phyloP scores from a whole-genome alignment of 2,797 vertebrate species.

The Thaleichthys pacificus region DNA sequence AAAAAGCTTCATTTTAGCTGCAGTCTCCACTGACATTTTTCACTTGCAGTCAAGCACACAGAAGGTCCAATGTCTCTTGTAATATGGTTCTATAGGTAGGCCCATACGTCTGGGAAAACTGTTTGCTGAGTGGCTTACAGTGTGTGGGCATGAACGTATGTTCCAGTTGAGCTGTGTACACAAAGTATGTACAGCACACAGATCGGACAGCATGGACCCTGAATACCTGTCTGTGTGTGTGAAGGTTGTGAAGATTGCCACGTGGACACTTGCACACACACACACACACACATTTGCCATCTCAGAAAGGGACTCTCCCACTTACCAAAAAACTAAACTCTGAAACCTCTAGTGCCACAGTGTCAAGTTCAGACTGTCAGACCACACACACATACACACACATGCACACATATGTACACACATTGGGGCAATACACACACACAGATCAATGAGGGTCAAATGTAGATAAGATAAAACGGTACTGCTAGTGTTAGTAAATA shows the following conservation, averaged over 20 bases:
- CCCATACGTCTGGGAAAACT: neutral
- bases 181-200: constrained; percentile 42
- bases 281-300: neutral
- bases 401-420: constrained; percentile 9
- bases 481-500: neutral
- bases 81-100: neutral
- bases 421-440: constrained; percentile 14
- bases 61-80: neutral
- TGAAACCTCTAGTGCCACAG: constrained; percentile 39
- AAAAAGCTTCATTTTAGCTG: no score
- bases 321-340: constrained; percentile 27
- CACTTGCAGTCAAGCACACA: constrained; percentile 32
- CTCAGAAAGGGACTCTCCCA: neutral
- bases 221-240: constrained; percentile 49
- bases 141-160: constrained; percentile 1
- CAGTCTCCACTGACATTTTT: constrained; percentile 5
- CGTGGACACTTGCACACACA: constrained; percentile 17
- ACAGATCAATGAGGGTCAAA: constrained; percentile 62
- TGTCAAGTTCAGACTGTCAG: constrained; percentile 45
- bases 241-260: constrained; percentile 5
- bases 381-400: constrained; percentile 9
- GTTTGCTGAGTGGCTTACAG: constrained; percentile 32
- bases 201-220: constrained; percentile 23
- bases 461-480: constrained; percentile 64
- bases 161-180: constrained; percentile 60